Evolutionary conservation across 2,888 invertebrate species (phyloP), one percentile per base, ranked within the genome.

Genomic region (Netelia melanura): DNA sequence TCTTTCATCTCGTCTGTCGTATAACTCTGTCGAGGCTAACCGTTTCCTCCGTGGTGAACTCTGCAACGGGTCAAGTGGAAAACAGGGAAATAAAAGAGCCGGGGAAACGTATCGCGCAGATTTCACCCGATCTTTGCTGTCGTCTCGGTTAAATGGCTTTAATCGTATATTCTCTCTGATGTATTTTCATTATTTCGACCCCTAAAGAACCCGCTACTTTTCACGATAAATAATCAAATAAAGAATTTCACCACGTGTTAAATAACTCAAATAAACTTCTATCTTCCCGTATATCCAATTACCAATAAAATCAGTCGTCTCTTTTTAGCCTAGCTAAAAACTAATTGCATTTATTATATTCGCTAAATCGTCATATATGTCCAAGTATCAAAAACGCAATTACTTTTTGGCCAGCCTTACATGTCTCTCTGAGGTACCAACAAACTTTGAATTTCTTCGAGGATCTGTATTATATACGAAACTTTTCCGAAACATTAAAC

Each of bases 51-150:
- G 48, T 48, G 48, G 43, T 17, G 38, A 2, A 48, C 38, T 38
- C 38, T n/a, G 58, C 25, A 71, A 21, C 58, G 23, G 84, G 79
- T 81, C 84, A 77, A 76, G 67, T 61, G 61, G n/a, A 44, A 61
- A 77, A 80, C 48, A 44, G 61, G 9, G 17, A 65, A 65, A 23
- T 25, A 23, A 79, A 74, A 67, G 61, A 64, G 43, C 21, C 21
- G 54, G 23, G 25, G 14, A 64, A 43, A 71, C 52, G 64, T 17
- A 54, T 83, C 21, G 30, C 10, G 2, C 30, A 23, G 48, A n/a
- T 1, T 58, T 68, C 54, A 25, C 21, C 64, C 48, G 54, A 38
- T 83, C 23, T 70, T 74, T 10, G 21, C 44, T 64, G 44, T 72
- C 67, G 58, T 25, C 74, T 21, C n/a, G n/a, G 25, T 75, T 17